phyloP scores from a whole-genome alignment of 2,113 vertebrate genomes.

The Sinocyclocheilus anophthalmus region DNA sequence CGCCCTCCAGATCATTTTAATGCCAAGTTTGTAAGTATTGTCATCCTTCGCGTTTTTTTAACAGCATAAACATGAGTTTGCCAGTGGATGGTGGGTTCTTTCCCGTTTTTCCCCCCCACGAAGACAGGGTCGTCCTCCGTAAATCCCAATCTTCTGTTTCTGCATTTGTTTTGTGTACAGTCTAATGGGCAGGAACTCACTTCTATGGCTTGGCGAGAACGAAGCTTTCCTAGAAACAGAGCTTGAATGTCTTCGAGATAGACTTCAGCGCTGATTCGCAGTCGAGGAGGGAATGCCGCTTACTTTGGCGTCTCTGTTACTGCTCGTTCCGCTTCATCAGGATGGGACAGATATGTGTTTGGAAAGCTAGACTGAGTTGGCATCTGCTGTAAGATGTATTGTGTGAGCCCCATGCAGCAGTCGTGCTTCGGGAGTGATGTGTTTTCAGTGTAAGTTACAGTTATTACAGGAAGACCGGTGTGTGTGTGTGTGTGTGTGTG shows the following conservation, averaged over 20 bases:
- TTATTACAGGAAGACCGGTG: slow-evolving; percentile 35
- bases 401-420: slow-evolving; percentile 16
- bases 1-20: slow-evolving; percentile 75
- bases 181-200: slow-evolving; percentile 33
- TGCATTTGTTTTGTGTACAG: background rate
- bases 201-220: slow-evolving; percentile 27
- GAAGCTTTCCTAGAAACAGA: slow-evolving; percentile 52
- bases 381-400: background rate
- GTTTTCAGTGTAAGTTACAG: slow-evolving; percentile 27
- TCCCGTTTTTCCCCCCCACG: slow-evolving; percentile 52
- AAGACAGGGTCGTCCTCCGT: slow-evolving; percentile 52
- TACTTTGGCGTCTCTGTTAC: slow-evolving; percentile 36
- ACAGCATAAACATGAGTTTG: slow-evolving; percentile 50
- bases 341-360: background rate
- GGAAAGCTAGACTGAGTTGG: slow-evolving; percentile 10
- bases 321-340: slow-evolving; percentile 43
- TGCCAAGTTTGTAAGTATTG: slow-evolving; percentile 80
- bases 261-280: slow-evolving; percentile 44
- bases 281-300: slow-evolving; percentile 41
- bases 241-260: slow-evolving; percentile 44
- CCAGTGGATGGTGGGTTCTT: slow-evolving; percentile 64
- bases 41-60: slow-evolving; percentile 30
- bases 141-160: slow-evolving; percentile 34
- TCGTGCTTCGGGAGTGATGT: slow-evolving; percentile 40
- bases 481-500: slow-evolving; percentile 13